Percentiles rank a stretch among this genome's conserved stretches.
phyloP scores from a whole-genome alignment of 1,140 invertebrate genomes.

The Heliconius nattereri region DNA sequence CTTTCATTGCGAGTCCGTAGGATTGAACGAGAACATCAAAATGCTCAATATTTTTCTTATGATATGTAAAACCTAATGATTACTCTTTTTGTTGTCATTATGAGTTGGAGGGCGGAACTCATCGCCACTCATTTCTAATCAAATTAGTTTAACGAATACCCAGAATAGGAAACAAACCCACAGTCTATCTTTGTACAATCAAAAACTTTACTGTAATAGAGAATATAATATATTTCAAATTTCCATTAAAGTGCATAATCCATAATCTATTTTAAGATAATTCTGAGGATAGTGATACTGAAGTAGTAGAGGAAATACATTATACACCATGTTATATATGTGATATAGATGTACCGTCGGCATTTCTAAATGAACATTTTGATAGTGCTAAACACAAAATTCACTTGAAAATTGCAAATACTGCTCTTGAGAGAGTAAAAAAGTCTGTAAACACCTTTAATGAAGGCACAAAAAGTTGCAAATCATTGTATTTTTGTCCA shows the following conservation, averaged over 20 bases:
- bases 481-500: constrained; percentile 36
- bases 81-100: too few relatives aligned
- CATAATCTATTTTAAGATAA: constrained; percentile 32
- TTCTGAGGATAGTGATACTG: not conserved
- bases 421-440: constrained; percentile 37
- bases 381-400: constrained; percentile 42
- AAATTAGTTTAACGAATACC: too few relatives aligned
- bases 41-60: too few relatives aligned
- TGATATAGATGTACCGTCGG: constrained; percentile 39
- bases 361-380: constrained; percentile 34
- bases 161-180: too few relatives aligned
- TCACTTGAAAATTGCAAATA: constrained; percentile 36
- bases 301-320: not conserved
- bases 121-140: too few relatives aligned
- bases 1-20: too few relatives aligned
- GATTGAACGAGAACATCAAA: too few relatives aligned
- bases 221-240: too few relatives aligned
- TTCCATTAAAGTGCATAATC: not conserved
- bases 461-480: not conserved
- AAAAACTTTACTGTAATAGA: too few relatives aligned
- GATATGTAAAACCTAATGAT: too few relatives aligned
- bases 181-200: too few relatives aligned
- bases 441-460: constrained; percentile 14
- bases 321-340: constrained; percentile 39
- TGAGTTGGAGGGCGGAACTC: too few relatives aligned